Base-by-base conservation (phyloP, 2,113 vertebrate genomes). In the Oncorhynchus clarkii region DNA sequence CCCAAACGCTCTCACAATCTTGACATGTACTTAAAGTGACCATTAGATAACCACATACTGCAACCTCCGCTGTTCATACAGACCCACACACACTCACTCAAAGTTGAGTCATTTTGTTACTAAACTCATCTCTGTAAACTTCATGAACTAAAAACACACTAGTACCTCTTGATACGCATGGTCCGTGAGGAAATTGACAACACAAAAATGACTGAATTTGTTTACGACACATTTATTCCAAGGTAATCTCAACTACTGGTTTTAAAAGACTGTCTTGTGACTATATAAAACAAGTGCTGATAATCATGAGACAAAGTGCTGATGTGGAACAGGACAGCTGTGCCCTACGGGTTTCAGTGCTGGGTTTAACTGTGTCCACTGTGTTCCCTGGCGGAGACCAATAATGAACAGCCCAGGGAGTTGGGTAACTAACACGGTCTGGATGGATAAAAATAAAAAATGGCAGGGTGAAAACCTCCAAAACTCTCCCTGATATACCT, bases 261-360 rank as follows among this genome's bases (percentile, higher is more conserved):
- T 45, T 45, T 7, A 31, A 67, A 57, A 59, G 0, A 11, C n/a
- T 13, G 22, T 31, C 87, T 86, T 88, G 81, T 89, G 89, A 85
- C 70, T 68, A 31, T 51, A 76, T 45, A 14, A 81, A 77, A 54
- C 6, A 57, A 75, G 64, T 69, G 82, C 84, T 89, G 84, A 88
- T 86, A 49, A 85, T 89, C 87, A 89, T 45, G 84, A 87, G 89
- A 89, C 85, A 78, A 72, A 80, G 80, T 69, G 80, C 26, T 72
- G 66, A 80, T 79, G 68, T 75, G 45, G 70, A 9, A 77, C 49
- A 76, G 77, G 82, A 88, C 86, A 83, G 79, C 81, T 1, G 14
- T 77, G 81, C 85, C 88, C 90, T 86, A 79, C 75, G 86, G 90
- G 81, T 74, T 78, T 64, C 29, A 57, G 54, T 57, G 54, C 54